Evolutionary conservation across 1,140 invertebrate species (phyloP).

Genomic region (Saccostrea glomerata): DNA sequence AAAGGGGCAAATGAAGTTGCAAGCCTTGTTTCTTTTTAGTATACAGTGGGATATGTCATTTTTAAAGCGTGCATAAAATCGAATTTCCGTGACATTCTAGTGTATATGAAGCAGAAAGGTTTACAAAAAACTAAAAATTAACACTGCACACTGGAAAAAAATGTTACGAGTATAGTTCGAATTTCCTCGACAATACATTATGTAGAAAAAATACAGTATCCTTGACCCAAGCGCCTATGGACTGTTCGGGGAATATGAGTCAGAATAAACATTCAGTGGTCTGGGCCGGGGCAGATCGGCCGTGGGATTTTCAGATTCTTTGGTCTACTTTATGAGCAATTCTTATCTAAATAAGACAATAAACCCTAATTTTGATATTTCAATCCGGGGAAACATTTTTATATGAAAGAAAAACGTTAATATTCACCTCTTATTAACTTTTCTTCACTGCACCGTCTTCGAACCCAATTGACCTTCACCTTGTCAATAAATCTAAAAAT

Average conservation of each 20-base stretch:
- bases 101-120: too few species aligned
- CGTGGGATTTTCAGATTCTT: not conserved
- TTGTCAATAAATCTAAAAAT: slow-evolving; percentile 36
- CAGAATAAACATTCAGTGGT: not conserved
- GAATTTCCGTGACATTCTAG: too few species aligned
- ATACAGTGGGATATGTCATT: too few species aligned
- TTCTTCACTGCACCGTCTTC: not conserved
- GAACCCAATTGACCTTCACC: slow-evolving; percentile 46
- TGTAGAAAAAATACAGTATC: too few species aligned
- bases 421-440: slow-evolving; percentile 8
- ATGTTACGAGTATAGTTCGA: too few species aligned
- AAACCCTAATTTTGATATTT: not conserved
- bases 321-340: not conserved
- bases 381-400: not conserved
- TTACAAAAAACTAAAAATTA: too few species aligned
- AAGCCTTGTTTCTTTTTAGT: too few species aligned
- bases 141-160: too few species aligned
- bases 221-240: too few species aligned
- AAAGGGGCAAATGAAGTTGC: too few species aligned
- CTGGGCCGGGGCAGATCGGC: not conserved
- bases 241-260: not conserved
- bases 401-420: not conserved
- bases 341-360: not conserved
- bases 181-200: too few species aligned
- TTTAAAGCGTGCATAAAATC: too few species aligned